A percentile compares a stretch with the other conserved stretches of the same genome.
phyloP scores from a whole-genome alignment of 2,888 invertebrate genomes.

The Branchinecta sandiegonensis region DNA sequence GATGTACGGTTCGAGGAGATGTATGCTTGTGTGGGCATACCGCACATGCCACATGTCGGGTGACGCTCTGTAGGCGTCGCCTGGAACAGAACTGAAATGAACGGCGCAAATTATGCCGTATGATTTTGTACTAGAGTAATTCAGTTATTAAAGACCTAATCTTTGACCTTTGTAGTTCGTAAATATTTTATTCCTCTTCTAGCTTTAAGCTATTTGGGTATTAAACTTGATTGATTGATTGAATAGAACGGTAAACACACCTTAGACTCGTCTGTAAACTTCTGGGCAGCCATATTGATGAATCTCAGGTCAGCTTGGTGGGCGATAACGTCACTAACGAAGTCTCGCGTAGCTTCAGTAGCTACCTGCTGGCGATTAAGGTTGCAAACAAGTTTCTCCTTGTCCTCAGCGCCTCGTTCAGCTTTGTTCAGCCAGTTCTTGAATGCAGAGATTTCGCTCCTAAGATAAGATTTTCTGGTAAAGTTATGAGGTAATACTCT shows the following conservation, averaged over 20 bases:
- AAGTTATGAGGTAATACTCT: neutral
- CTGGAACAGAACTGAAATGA: no score
- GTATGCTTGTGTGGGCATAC: no score
- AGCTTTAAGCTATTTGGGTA: no score
- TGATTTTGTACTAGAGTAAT: no score
- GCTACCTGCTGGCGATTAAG: constrained; percentile 45
- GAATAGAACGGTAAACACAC: constrained; percentile 36
- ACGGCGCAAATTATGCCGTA: no score
- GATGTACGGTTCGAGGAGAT: no score
- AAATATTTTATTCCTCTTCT: no score
- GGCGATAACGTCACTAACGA: constrained; percentile 82
- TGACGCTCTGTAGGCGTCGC: no score
- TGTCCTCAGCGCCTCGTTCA: constrained; percentile 62
- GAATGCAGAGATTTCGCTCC: constrained; percentile 56
- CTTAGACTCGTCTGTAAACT: constrained; percentile 89
- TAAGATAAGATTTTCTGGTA: constrained; percentile 24
- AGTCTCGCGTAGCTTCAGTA: constrained; percentile 62
- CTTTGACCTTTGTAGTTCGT: no score
- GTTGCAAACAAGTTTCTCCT: constrained; percentile 64
- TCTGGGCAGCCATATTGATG: constrained; percentile 90
- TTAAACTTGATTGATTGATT: no score
- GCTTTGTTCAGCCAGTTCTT: constrained; percentile 71
- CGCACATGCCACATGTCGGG: no score
- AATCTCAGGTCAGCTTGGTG: constrained; percentile 91
- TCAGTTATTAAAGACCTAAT: no score